Conservation (phyloP, 2,113 vertebrate genomes). For the Polypterus bichir region DNA sequence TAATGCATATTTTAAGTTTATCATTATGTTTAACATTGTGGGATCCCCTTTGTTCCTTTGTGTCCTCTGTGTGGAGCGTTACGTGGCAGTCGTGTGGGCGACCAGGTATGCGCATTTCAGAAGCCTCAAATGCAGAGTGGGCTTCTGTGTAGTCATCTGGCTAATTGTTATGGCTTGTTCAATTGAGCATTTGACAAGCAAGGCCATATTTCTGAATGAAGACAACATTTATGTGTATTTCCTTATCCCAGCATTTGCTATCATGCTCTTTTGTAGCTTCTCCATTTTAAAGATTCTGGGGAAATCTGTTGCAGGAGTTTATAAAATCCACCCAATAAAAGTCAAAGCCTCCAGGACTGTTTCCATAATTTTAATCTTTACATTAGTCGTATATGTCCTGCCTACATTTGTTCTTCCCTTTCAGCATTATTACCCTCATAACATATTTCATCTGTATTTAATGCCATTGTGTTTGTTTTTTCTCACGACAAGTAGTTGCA, state of each 20-base stretch:
- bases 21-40: slow-evolving; percentile 44
- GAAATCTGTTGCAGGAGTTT: slow-evolving; percentile 40
- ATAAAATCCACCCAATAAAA: slow-evolving; percentile 50
- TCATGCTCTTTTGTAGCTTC: slow-evolving; percentile 53
- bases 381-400: slow-evolving; percentile 42
- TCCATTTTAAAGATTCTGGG: slow-evolving; percentile 50
- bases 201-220: too few relatives aligned
- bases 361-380: slow-evolving; percentile 40
- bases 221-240: slow-evolving; percentile 4
- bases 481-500: slow-evolving; percentile 55
- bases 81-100: slow-evolving; percentile 48
- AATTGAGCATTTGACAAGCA: too few relatives aligned
- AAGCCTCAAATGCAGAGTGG: slow-evolving; percentile 33
- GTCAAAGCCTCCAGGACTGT: slow-evolving; percentile 49
- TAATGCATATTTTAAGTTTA: slow-evolving; percentile 40
- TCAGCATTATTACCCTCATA: slow-evolving; percentile 27
- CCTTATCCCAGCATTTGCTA: slow-evolving; percentile 39
- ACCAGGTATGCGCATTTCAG: slow-evolving; percentile 35
- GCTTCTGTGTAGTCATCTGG: slow-evolving; percentile 34
- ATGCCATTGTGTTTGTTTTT: slow-evolving; percentile 35
- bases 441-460: slow-evolving; percentile 37
- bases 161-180: slow-evolving; percentile 24
- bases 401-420: slow-evolving; percentile 48
- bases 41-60: slow-evolving; percentile 41
- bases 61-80: slow-evolving; percentile 51